phyloP scores from a whole-genome alignment of 1,140 invertebrate genomes.

The Eupristina koningsbergeri region DNA sequence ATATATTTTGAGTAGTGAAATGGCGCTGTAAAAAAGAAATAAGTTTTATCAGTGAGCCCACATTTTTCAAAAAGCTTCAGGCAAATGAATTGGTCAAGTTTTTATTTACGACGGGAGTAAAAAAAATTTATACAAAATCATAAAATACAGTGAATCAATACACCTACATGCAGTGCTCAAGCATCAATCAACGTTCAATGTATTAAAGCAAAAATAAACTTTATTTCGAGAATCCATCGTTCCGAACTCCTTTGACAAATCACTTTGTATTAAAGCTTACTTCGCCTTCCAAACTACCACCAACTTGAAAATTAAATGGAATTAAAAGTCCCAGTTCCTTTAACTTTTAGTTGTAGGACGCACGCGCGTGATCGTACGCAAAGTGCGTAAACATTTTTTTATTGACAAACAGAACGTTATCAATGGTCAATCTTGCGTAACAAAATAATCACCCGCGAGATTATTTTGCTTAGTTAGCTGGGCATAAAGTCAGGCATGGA shows the following conservation, averaged over 20 bases:
- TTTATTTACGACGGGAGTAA: not conserved
- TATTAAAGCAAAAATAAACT: not conserved
- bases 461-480: conserved; percentile 45
- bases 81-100: not conserved
- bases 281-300: not conserved
- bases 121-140: not conserved
- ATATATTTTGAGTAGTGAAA: not conserved
- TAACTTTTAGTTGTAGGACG: too few relatives aligned
- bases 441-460: conserved; percentile 7
- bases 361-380: too few relatives aligned
- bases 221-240: not conserved
- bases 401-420: conserved; percentile 35
- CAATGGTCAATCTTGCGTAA: conserved; percentile 36
- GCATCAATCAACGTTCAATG: too few relatives aligned
- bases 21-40: not conserved
- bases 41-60: not conserved
- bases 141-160: too few relatives aligned
- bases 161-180: too few relatives aligned
- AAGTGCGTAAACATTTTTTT: conserved; percentile 36
- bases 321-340: not conserved
- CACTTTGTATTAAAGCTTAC: not conserved
- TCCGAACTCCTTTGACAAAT: not conserved
- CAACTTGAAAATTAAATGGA: not conserved
- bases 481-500: conserved; percentile 30
- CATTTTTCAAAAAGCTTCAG: not conserved